A percentile compares a stretch with the other conserved stretches of the same genome.
Conservation (phyloP, 1,140 invertebrate species). For the Drosophila quadrilineata region DNA sequence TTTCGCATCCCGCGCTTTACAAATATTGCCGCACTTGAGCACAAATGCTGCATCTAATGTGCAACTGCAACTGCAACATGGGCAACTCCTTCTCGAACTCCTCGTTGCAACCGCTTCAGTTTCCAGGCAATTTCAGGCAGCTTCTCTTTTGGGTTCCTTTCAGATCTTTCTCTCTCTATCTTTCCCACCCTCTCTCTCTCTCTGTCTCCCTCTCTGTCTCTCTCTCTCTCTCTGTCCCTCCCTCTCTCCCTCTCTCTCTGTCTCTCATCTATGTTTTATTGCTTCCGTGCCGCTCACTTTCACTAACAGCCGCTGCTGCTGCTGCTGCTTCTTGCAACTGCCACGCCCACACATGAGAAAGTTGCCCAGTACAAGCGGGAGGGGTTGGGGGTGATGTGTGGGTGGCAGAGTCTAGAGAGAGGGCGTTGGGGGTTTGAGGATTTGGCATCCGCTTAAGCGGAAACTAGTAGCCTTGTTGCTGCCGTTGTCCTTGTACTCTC, state of each 20-base stretch:
- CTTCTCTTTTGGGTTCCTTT: constrained; percentile 54
- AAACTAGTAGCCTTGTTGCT: constrained; percentile 56
- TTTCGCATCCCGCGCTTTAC: constrained; percentile 50
- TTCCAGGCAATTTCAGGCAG: constrained; percentile 51
- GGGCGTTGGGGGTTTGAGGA: constrained; percentile 2
- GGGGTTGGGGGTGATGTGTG: background rate
- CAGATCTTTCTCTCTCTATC: no score
- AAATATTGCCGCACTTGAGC: constrained; percentile 72
- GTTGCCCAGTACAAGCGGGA: constrained; percentile 61
- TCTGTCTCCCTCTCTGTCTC: background rate
- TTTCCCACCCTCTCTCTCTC: constrained; percentile 9
- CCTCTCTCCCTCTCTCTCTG: background rate
- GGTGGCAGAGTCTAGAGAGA: background rate
- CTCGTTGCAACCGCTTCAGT: no score
- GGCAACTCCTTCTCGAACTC: constrained; percentile 11
- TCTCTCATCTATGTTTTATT: constrained; percentile 65
- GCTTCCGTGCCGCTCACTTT: constrained; percentile 77
- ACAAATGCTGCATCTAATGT: constrained; percentile 65
- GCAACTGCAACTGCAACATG: constrained; percentile 16
- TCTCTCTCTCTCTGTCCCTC: background rate
- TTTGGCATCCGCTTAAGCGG: constrained; percentile 50
- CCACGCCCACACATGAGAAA: constrained; percentile 57
- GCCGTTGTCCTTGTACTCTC: no score
- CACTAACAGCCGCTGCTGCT: constrained; percentile 34
- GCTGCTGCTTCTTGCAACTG: background rate